Conservation (phyloP, 2,113 vertebrate genomes). For the Xiphophorus hellerii region DNA sequence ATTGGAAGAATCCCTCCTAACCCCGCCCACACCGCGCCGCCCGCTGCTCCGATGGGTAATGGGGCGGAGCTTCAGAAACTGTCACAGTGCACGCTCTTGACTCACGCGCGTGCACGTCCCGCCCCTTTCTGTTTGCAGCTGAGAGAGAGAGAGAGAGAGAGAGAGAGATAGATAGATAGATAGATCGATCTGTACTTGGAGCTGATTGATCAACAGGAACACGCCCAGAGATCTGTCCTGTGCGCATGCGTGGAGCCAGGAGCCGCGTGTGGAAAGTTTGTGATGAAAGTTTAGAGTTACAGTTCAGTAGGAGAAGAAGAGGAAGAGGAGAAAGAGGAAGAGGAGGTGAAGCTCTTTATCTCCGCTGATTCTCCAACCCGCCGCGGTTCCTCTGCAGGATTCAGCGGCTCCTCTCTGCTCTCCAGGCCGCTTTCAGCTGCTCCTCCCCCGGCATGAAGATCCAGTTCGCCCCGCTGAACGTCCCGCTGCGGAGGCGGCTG, state of each 20-base stretch:
- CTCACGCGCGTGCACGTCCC: not conserved
- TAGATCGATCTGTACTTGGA: not conserved
- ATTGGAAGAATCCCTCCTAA: no score
- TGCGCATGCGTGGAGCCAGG: constrained; percentile 36
- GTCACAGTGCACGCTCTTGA: constrained; percentile 1
- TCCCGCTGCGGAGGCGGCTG: constrained; percentile 81
- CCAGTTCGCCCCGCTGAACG: constrained; percentile 82
- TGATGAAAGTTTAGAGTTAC: not conserved
- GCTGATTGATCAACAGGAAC: constrained; percentile 49
- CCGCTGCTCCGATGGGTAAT: no score
- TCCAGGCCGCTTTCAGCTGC: not conserved
- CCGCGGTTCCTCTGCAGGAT: not conserved
- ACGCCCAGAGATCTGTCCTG: constrained; percentile 3
- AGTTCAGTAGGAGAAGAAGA: no score
- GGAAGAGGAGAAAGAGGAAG: no score
- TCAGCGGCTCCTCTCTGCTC: constrained; percentile 4
- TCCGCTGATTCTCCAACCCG: not conserved
- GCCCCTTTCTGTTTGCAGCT: no score
- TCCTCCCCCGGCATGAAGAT: constrained; percentile 75
- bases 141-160: no score
- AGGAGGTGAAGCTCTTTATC: not conserved
- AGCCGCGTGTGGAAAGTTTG: not conserved
- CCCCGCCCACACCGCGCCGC: no score
- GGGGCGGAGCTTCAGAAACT: not conserved
- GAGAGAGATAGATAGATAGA: no score